Percentiles rank a stretch among this genome's conserved stretches.
Conservation (phyloP, 1,140 invertebrate genomes). For the Bursaphelenchus mucronatus region DNA sequence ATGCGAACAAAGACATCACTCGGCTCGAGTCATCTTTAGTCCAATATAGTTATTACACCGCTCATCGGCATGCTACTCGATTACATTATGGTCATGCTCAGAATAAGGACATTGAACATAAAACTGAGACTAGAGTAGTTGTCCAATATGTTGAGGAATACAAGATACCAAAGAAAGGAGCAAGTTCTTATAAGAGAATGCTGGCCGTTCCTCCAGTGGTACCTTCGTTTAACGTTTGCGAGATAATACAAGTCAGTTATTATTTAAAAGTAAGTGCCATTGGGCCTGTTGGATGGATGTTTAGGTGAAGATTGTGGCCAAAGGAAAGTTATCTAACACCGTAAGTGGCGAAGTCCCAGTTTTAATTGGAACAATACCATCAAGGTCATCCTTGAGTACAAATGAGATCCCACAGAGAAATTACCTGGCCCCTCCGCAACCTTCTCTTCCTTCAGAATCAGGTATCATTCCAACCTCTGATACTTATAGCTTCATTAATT, state of each 20-base stretch:
- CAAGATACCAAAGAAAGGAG: constrained; percentile 23
- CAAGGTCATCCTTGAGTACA: not conserved
- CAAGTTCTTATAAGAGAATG: constrained; percentile 19
- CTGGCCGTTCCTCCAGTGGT: constrained; percentile 34
- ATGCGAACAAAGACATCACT: constrained; percentile 3
- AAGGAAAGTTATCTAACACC: constrained; percentile 8
- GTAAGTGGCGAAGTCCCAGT: constrained; percentile 13
- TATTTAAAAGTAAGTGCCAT: constrained; percentile 22
- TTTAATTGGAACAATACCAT: constrained; percentile 15
- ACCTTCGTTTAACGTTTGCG: constrained; percentile 26
- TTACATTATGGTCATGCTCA: constrained; percentile 6
- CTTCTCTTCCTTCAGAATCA: not conserved
- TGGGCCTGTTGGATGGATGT: not conserved
- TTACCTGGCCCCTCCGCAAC: not conserved
- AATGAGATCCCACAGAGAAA: not conserved
- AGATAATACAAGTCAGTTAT: constrained; percentile 30
- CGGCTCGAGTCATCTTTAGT: constrained; percentile 14
- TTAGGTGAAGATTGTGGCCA: constrained; percentile 12
- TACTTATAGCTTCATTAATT: not conserved
- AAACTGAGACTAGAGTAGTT: constrained; percentile 25
- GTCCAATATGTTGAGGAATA: constrained; percentile 28
- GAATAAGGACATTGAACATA: constrained; percentile 21
- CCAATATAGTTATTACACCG: constrained; percentile 8
- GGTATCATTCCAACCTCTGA: not conserved
- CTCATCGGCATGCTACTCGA: constrained; percentile 10